Percentiles rank a stretch among this genome's conserved stretches.
Conservation (phyloP, 2,888 invertebrate genomes). For the Ganaspis brasiliensis region DNA sequence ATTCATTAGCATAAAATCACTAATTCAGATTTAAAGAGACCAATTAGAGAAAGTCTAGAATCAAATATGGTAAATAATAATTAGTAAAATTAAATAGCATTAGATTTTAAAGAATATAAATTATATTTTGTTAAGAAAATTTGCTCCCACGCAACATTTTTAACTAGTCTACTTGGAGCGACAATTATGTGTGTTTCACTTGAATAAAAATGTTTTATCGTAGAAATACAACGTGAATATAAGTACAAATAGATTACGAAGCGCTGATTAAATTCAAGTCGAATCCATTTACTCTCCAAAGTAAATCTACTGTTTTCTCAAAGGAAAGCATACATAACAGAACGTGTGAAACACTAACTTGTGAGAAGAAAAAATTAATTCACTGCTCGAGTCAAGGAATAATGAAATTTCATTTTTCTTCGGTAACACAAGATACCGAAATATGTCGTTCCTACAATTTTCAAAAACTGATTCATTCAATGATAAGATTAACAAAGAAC, state of each 20-base stretch:
- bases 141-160: neutral
- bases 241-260: constrained; percentile 4
- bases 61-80: constrained; percentile 6
- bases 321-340: constrained; percentile 24
- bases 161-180: neutral
- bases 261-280: constrained; percentile 17
- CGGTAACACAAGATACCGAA: neutral
- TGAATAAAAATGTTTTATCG: neutral
- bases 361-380: neutral
- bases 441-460: neutral
- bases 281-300: constrained; percentile 12
- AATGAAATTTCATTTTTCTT: constrained; percentile 8
- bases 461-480: neutral
- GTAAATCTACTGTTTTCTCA: constrained; percentile 22
- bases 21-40: neutral
- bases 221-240: neutral
- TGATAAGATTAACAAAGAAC: too few species aligned
- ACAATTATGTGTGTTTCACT: neutral
- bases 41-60: neutral
- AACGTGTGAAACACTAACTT: constrained; percentile 6
- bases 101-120: neutral
- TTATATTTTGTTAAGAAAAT: neutral
- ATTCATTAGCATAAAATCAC: too few species aligned
- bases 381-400: neutral
- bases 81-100: constrained; percentile 3